Evolutionary conservation across 2,113 vertebrate genomes (phyloP), one percentile per base, ranked within the genome.

Genomic region (Budorcas taxicolor): DNA sequence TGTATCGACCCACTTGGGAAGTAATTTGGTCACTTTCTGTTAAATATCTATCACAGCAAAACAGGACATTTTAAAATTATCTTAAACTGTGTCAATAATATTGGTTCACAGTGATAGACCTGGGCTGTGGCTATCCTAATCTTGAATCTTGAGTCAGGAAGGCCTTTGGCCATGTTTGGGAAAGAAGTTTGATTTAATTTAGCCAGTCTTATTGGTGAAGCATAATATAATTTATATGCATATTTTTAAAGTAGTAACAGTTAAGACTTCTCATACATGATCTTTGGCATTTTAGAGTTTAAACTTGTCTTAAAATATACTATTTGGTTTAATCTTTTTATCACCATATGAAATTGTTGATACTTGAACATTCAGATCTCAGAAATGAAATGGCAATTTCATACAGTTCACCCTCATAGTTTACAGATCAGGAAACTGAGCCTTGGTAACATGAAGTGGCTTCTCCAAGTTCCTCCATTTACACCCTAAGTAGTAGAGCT

Each of bases 281-380:
- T 92, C 25, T 97, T 94, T 92, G 81, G 23, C 45, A 92, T 97
- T 95, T 98, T 76, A 87, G 1, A 71, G 21, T 84, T 90, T 98
- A 89, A 97, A 78, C 43, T 94, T 71, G 33, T 88, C 90, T 96
- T 96, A 45, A 58, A 95, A 97, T 96, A 29, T 60, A 53, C 86
- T 89, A 8, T 94, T 58, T 17, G 36, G 2, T 76, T 88, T 94
- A 94, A 76, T 94, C 15, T 74, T 91, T 98, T 94, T 52, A 92
- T 95, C 93, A 71, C n/a, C 47, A 40, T 71, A 84, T 87, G 45
- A 87, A 91, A 91, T 87, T 43, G 45, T 57, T 19, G 29, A 57
- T 88, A 89, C 93, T 93, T 82, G 50, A 90, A n/a, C 36, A 92
- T 92, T 85, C 97, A 58, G 14, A 87, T 8, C 31, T 83, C 40